Evolutionary conservation across 92 coral and sea anemone genomes (phyloP).

Genomic region (Diadumene lineata): DNA sequence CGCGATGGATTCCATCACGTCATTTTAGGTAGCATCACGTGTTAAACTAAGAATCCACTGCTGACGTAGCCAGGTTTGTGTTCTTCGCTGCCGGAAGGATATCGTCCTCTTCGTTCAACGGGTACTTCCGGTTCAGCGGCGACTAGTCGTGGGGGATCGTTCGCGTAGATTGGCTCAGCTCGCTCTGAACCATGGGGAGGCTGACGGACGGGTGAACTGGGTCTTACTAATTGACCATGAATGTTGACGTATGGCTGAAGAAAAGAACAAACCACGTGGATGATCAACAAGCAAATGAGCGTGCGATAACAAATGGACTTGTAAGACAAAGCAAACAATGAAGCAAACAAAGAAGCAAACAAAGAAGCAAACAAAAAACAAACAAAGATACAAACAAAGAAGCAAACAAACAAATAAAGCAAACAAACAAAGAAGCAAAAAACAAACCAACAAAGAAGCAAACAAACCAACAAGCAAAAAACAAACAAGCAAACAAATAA

Average conservation of each 20-base stretch:
- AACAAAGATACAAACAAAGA: too few species aligned
- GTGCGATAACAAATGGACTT: too few species aligned
- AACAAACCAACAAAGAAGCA: too few species aligned
- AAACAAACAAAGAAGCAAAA: too few species aligned
- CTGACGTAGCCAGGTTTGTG: constrained; percentile 89
- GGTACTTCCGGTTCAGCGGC: constrained; percentile 97
- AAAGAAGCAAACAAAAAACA: too few species aligned
- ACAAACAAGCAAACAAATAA: too few species aligned
- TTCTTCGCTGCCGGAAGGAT: constrained; percentile 57
- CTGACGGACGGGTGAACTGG: constrained; percentile 62
- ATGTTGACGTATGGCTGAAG: constrained; percentile 83
- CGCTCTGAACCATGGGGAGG: constrained; percentile 24
- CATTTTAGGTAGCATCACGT: constrained; percentile 2
- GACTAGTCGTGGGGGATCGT: constrained; percentile 69
- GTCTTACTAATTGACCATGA: constrained; percentile 88
- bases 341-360: too few species aligned
- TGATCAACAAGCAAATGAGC: not conserved
- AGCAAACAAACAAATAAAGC: too few species aligned
- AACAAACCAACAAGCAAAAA: too few species aligned
- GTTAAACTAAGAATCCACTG: constrained; percentile 42
- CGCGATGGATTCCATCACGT: constrained; percentile 3
- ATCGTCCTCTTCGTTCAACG: constrained; percentile 56
- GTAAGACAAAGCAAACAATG: too few species aligned
- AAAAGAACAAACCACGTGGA: not conserved
- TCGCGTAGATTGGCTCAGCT: constrained; percentile 50